These are phyloP conservation scores for Dolichoris vasculosae DNA, from an alignment of 1,140 invertebrate genomes.

Conservation along the genomic window DNA sequence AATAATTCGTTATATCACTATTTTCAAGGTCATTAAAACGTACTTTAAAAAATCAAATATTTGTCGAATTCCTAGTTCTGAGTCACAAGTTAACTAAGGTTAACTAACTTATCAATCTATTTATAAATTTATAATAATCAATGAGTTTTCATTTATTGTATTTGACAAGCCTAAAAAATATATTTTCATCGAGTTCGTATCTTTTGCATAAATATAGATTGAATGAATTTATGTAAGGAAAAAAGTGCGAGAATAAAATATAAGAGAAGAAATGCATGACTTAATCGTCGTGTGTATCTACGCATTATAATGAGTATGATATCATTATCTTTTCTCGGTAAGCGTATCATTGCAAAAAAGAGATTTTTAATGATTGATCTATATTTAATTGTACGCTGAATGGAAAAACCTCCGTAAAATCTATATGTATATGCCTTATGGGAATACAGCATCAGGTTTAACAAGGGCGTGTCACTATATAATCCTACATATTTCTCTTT, in stretches of 20 bases:
- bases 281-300: not conserved
- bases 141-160: too few relatives aligned
- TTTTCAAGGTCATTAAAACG: too few relatives aligned
- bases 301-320: slow-evolving; percentile 4
- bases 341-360: not conserved
- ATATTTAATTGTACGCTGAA: not conserved
- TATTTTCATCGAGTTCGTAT: not conserved
- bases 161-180: not conserved
- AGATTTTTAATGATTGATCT: slow-evolving; percentile 6
- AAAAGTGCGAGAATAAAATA: not conserved
- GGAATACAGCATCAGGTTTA: not conserved
- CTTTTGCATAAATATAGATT: not conserved
- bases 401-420: not conserved
- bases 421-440: not conserved
- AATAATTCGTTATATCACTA: too few relatives aligned
- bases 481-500: not conserved
- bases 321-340: not conserved
- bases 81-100: too few relatives aligned
- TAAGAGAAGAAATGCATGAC: not conserved
- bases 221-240: not conserved
- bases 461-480: not conserved
- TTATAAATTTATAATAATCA: too few relatives aligned
- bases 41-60: too few relatives aligned
- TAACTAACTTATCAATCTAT: too few relatives aligned
- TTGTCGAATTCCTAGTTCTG: too few relatives aligned